phyloP scores from a whole-genome alignment of 2,113 vertebrate genomes.

The Nannobrachium achirus region DNA sequence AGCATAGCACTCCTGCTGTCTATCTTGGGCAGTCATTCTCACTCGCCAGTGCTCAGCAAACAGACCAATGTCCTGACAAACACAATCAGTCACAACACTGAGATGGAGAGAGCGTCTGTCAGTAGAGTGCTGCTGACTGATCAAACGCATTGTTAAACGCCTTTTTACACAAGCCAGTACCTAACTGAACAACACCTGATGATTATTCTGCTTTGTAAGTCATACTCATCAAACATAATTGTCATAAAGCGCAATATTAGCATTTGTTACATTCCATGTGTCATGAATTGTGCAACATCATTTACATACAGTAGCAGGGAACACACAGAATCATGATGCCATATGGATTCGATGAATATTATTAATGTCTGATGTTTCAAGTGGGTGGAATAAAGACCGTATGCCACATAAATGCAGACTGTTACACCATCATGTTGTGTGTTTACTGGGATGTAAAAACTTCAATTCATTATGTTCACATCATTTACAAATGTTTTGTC shows the following conservation, averaged over 20 bases:
- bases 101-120: conserved; percentile 56
- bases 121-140: conserved; percentile 3
- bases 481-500: neutral
- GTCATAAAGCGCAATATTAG: conserved; percentile 8
- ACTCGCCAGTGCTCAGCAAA: conserved; percentile 64
- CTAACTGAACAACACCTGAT: conserved; percentile 29
- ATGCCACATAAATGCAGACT: conserved; percentile 23
- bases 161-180: conserved; percentile 24
- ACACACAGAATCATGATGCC: conserved; percentile 43
- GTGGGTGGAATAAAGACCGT: conserved; percentile 8
- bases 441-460: neutral
- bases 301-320: conserved; percentile 26
- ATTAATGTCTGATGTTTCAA: conserved; percentile 38
- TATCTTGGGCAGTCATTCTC: conserved; percentile 57
- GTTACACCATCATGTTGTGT: neutral
- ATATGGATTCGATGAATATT: conserved; percentile 34
- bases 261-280: conserved; percentile 1
- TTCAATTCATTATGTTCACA: too few relatives aligned
- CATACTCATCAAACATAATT: conserved; percentile 15
- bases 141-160: conserved; percentile 38
- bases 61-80: conserved; percentile 61
- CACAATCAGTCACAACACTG: conserved; percentile 48
- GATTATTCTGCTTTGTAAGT: conserved; percentile 35
- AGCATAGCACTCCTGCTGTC: conserved; percentile 53
- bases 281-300: neutral